phyloP scores from a whole-genome alignment of 2,113 vertebrate genomes.

The Myotis brandtii region DNA sequence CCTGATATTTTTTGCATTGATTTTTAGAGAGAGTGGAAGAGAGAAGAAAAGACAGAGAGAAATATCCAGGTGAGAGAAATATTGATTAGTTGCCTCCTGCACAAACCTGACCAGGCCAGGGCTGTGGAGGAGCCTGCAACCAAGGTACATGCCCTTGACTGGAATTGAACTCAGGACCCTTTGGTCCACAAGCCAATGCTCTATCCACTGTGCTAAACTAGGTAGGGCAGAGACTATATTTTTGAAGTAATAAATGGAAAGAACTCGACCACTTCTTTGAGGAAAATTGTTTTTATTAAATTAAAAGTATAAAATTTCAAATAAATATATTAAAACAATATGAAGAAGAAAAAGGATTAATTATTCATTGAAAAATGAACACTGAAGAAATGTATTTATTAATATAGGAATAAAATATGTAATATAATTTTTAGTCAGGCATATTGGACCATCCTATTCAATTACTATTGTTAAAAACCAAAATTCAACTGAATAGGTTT shows the following conservation, averaged over 20 bases:
- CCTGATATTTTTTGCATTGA: too few relatives aligned
- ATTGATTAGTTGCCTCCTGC: too few relatives aligned
- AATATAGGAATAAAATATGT: not conserved
- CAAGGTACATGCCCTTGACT: too few relatives aligned
- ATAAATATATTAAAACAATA: not conserved
- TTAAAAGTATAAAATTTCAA: not conserved
- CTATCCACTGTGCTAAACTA: too few relatives aligned
- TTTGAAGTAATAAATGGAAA: not conserved
- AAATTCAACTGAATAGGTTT: not conserved
- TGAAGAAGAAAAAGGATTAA: not conserved
- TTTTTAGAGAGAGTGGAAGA: too few relatives aligned
- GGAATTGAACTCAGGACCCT: too few relatives aligned
- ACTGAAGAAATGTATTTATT: not conserved
- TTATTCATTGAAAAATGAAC: not conserved
- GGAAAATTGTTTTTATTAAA: not conserved
- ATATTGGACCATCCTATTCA: not conserved
- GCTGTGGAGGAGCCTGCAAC: too few relatives aligned
- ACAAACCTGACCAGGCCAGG: too few relatives aligned
- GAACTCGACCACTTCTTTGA: not conserved
- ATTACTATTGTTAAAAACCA: not conserved
- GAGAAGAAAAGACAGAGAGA: too few relatives aligned
- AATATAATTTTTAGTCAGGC: not conserved
- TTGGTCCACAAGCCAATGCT: too few relatives aligned
- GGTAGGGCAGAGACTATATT: not conserved
- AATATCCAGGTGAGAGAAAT: too few relatives aligned